Conservation (phyloP, 1,140 invertebrate genomes). For the Coboldia fuscipes region DNA sequence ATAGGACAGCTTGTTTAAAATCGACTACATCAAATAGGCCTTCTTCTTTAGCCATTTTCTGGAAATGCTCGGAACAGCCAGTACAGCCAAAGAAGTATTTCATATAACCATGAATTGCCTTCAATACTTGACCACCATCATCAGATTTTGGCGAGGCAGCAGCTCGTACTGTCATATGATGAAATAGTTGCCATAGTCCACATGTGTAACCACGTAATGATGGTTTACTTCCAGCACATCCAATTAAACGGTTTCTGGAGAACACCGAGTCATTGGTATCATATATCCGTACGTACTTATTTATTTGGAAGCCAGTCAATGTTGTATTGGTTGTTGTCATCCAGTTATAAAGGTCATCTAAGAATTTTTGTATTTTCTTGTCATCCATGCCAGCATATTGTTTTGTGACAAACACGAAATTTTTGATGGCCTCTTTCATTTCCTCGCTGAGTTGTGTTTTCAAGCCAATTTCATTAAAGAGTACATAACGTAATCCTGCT, state of each 20-base stretch:
- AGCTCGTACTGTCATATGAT: constrained; percentile 72
- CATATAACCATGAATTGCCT: constrained; percentile 72
- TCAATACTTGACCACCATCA: constrained; percentile 43
- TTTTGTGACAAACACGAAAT: constrained; percentile 33
- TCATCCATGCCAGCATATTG: background rate
- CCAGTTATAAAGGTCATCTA: constrained; percentile 26
- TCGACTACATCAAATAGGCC: constrained; percentile 42
- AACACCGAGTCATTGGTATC: constrained; percentile 7
- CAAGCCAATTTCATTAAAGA: constrained; percentile 59
- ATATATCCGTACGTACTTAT: constrained; percentile 11
- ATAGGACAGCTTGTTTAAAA: constrained; percentile 58
- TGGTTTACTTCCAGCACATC: constrained; percentile 55
- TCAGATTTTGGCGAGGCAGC: constrained; percentile 23
- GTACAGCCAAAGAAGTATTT: constrained; percentile 86
- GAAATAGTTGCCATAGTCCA: constrained; percentile 87
- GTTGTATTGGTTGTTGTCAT: background rate
- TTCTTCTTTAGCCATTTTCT: constrained; percentile 44
- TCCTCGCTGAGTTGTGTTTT: constrained; percentile 43
- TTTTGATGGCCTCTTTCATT: constrained; percentile 44
- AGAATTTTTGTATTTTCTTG: constrained; percentile 27
- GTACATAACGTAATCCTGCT: constrained; percentile 52
- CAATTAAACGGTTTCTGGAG: constrained; percentile 36
- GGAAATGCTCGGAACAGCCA: constrained; percentile 76
- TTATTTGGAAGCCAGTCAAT: constrained; percentile 4
- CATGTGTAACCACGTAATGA: constrained; percentile 80